These are phyloP conservation scores for Acanthochromis polyacanthus DNA, from an alignment of 2,113 vertebrate species.

Conservation along the genomic window DNA sequence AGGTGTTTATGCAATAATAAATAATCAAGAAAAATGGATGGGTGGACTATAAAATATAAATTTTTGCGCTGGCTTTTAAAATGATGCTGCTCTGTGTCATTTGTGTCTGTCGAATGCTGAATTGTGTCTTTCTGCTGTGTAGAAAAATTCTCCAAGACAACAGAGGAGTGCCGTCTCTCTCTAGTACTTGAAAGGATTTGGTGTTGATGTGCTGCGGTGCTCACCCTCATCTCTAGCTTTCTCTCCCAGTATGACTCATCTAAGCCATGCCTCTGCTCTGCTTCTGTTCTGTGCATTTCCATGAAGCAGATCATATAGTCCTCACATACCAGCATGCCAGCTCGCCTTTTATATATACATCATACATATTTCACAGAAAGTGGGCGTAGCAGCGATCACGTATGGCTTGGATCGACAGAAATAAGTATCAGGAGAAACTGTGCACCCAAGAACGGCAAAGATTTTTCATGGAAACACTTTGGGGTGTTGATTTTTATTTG, in stretches of 20 bases:
- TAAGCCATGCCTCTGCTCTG: background rate
- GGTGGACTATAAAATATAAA: background rate
- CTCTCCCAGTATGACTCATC: constrained; percentile 55
- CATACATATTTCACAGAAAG: background rate
- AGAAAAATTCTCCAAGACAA: constrained; percentile 1
- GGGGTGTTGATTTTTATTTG: constrained; percentile 36
- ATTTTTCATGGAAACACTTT: constrained; percentile 27
- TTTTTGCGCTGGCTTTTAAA: too few relatives aligned
- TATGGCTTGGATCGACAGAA: background rate
- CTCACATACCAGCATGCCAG: background rate
- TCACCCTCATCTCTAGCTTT: constrained; percentile 14
- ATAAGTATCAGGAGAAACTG: background rate
- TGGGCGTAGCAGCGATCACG: background rate
- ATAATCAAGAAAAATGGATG: background rate
- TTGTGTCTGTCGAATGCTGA: background rate
- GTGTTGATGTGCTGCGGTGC: constrained; percentile 8
- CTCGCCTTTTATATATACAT: constrained; percentile 1
- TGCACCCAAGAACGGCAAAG: background rate
- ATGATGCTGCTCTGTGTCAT: background rate
- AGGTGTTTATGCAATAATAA: background rate
- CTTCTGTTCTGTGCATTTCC: constrained; percentile 22
- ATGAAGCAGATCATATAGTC: constrained; percentile 32
- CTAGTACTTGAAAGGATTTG: constrained; percentile 40
- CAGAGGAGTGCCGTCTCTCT: constrained; percentile 15
- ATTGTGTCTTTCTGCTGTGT: constrained; percentile 3